Base-by-base conservation (phyloP, 1,140 invertebrate genomes). In the Popillia japonica region DNA sequence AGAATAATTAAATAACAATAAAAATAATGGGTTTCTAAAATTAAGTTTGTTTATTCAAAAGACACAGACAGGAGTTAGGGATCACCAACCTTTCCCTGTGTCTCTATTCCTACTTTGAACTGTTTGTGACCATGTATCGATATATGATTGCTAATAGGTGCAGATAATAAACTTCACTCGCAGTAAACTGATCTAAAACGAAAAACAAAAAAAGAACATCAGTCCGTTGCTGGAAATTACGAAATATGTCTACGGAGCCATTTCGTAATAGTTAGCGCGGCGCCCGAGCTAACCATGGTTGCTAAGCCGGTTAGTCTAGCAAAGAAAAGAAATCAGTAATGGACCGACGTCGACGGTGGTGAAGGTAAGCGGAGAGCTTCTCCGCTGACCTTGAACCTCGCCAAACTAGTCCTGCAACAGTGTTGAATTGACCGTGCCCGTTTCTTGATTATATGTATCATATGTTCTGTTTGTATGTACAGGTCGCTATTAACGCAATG, bases 321-420 rank as follows among this genome's bases (percentile, higher is more conserved):
- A 68, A 34, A 68, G 61, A 68, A 68, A 68, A 68, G 27, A 22
- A 68, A 68, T 68, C 61, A 34, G 61, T 68, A 68, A 68, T 68
- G 61, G 61, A 22, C 22, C 17, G 6, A 55, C 44, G 10, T 1
- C 27, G 27, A 17, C 11, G 22, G 61, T 68, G 22, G 22, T 68
- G 27, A 68, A 68, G 61, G 61, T 68, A 68, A 68, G 20, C 61
- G 20, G 27, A 68, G 20, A 68, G 61, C 61, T 68, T 68, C 61
- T 68, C 8, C 8, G 7, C 8, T 14, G 61, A 68, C 61, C 61
- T 68, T 68, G 61, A 68, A 68, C 61, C 61, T 68, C 11, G 61
- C 61, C 22, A 68, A 68, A 68, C 61, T 68, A 68, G 61, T 68
- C 61, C 61, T 34, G 61, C 61, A 68, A 27, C 61, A 68, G 61